Evolutionary conservation across 1,140 invertebrate genomes (phyloP), one percentile per base, ranked within the genome.

Genomic region (Drosophila ananassae): DNA sequence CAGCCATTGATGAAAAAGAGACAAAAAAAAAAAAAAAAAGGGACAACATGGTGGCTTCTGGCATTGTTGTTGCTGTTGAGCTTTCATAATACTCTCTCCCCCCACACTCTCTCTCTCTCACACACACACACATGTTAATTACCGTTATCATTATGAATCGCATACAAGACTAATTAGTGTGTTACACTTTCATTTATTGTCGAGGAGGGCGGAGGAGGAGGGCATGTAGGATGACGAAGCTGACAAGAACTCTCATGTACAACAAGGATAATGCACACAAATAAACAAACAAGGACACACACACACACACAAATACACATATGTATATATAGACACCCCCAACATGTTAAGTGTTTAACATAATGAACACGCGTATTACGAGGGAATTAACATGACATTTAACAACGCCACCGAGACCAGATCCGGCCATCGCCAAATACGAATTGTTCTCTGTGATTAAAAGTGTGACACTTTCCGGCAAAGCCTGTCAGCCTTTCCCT

Each of bases 61-160:
- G 12, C 55, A 25, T 37, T 46, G 41, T 24, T 56, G 37, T 34
- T 68, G 12, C 37, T 37, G 69, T 52, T 22, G 22, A 64, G 59
- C 52, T 34, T 57, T 73, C 58, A 63, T 55, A 56, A 56, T 58
- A 57, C 57, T 58, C 60, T 54, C 52, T 48, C 58, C 54, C 56
- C 58, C 68, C 22, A 50, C 25, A 41, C 39, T 17, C 17, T 17
- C 17, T 17, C 17, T 17, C 17, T 17, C 17, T 37, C 48, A 66
- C 25, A 55, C 21, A 60, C 54, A 61, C 58, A 78, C 54, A 71
- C 73, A 67, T 89, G 85, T 79, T 89, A 89, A 89, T 89, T 89
- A 79, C 83, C 89, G 83, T 83, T 89, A 89, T 89, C 83, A 77
- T 89, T 89, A 89, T 89, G 83, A 89, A 83, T 89, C 83, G 79